Evolutionary conservation across 2,113 vertebrate species (phyloP).

Genomic region (Equus przewalskii): DNA sequence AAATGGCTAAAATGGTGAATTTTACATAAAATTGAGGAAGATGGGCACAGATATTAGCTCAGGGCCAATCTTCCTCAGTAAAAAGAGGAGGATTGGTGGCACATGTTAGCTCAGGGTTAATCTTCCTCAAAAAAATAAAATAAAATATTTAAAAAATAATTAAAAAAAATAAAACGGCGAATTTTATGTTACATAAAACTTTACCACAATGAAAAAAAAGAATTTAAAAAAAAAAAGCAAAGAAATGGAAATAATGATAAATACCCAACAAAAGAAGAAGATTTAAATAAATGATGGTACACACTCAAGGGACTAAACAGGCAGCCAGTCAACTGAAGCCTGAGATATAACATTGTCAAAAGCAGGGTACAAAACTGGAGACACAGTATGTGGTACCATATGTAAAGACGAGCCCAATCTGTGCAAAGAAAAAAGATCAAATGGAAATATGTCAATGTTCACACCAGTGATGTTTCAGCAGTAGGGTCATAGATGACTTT

Average conservation of each 20-base stretch:
- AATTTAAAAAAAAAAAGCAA: neutral
- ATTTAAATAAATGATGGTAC: neutral
- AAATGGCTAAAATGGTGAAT: neutral
- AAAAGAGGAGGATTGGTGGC: no score
- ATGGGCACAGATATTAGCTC: no score
- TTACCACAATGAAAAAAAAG: neutral
- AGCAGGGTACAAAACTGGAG: neutral
- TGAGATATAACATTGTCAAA: neutral
- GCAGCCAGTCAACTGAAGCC: neutral
- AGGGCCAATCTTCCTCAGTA: no score
- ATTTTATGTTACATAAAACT: neutral
- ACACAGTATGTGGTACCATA: neutral
- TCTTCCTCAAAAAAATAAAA: no score
- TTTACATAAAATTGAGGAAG: neutral
- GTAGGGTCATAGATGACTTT: neutral
- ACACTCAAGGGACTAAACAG: neutral
- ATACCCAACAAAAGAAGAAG: neutral
- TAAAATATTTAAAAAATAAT: no score
- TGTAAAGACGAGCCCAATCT: neutral
- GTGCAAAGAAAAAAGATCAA: neutral
- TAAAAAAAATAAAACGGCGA: neutral
- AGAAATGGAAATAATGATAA: neutral
- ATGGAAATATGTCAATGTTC: constrained; percentile 3
- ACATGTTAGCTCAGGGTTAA: no score
- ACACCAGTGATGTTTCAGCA: neutral